Percentiles rank a stretch among this genome's conserved stretches.
phyloP scores from a whole-genome alignment of 2,888 invertebrate species.

The Laspeyria flexula region DNA sequence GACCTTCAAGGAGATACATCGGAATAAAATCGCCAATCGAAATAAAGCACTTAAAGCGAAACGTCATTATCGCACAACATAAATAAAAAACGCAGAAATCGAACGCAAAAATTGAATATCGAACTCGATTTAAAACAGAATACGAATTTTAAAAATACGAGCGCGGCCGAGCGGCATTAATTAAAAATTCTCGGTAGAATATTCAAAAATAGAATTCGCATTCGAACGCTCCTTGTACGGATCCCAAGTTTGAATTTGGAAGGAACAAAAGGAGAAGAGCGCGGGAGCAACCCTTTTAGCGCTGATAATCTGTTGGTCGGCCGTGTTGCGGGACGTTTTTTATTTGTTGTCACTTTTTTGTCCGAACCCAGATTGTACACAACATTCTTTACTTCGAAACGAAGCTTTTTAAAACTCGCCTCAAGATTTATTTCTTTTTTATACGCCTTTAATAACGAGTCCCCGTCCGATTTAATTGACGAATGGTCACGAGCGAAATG shows the following conservation, averaged over 20 bases:
- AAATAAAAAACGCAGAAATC: conserved; percentile 84
- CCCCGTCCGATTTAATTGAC: conserved; percentile 81
- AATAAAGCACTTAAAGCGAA: conserved; percentile 86
- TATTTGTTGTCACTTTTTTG: conserved; percentile 86
- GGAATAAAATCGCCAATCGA: conserved; percentile 85
- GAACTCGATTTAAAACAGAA: conserved; percentile 84
- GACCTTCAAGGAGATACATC: conserved; percentile 84
- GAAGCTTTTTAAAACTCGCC: conserved; percentile 82
- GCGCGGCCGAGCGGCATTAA: conserved; percentile 83
- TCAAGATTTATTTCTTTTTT: conserved; percentile 80
- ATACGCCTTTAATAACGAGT: conserved; percentile 77
- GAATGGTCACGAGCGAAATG: conserved; percentile 78
- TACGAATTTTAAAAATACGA: conserved; percentile 84
- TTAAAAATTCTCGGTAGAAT: conserved; percentile 87
- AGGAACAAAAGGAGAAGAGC: conserved; percentile 84
- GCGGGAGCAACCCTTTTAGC: conserved; percentile 86
- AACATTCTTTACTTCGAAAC: conserved; percentile 86
- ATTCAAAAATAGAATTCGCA: conserved; percentile 86
- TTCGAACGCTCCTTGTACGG: conserved; percentile 85
- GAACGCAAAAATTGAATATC: conserved; percentile 86
- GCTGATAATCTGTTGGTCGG: conserved; percentile 85
- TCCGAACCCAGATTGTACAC: conserved; percentile 84
- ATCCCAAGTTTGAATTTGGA: conserved; percentile 84
- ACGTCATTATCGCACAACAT: conserved; percentile 86
- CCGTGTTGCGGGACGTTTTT: conserved; percentile 80